Base-by-base conservation (phyloP, 2,113 vertebrate species). In the Grantiella picta region DNA sequence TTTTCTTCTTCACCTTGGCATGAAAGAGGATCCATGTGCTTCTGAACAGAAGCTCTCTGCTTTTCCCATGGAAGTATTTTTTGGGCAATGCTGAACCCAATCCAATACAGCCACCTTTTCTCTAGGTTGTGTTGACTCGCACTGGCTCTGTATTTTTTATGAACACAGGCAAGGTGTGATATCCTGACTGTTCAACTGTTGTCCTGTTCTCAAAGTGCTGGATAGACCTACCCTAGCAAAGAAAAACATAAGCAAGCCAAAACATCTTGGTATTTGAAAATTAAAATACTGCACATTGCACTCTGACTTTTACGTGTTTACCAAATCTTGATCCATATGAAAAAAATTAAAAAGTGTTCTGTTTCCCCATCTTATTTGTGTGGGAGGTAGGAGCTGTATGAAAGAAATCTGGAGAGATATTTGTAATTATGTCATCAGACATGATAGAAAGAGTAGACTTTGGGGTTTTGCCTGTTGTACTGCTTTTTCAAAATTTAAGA, bases 211-310 rank as follows among this genome's bases (percentile, higher is more conserved):
- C 28, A 21, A 14, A 49, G 28, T 65, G 18, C 53, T 87, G 29
- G 18, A 7, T 12, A 25, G 44, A 31, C 36, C 25, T 79, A 16
- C 11, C 14, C 20, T 66, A 36, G 64, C 24, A 44, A 82, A 72
- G 19, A 64, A 44, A 64, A 40, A 16, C 40, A 12, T 27, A 50
- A 69, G 6, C 29, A 16, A 38, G 76, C 10, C 28, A 64, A 45
- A 52, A 44, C 3, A 45, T 38, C 11, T 19, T 38, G 12, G 2
- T 81, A 65, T n/a, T 81, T 92, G 42, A 22, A 21, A 76, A 47
- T 47, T 47, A 53, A 80, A 91, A 38, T 66, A 24, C 3, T 63
- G 3, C 0, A 1, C 0, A 0, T n/a, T 59, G 5, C 33, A 9
- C 9, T 75, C 49, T 33, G 8, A 12, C 38, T 86, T 64, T 31